Evolutionary conservation across 1,140 invertebrate species (phyloP).

Genomic region (Subanguina moxae): DNA sequence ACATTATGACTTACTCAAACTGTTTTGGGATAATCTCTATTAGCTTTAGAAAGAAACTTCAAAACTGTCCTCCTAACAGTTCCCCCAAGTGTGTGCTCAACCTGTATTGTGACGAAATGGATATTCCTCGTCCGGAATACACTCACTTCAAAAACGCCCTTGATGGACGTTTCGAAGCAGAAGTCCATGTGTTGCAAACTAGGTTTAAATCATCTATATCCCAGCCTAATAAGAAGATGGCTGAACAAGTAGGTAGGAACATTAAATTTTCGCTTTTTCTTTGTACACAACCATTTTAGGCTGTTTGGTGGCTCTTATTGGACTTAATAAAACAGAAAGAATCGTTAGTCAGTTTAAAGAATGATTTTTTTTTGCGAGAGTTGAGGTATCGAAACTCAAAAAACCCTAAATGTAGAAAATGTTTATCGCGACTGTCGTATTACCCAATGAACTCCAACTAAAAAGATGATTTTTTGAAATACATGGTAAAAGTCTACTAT

Average conservation of each 20-base stretch:
- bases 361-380: no score
- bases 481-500: no score
- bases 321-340: constrained; percentile 2
- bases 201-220: constrained; percentile 45
- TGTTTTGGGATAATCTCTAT: constrained; percentile 10
- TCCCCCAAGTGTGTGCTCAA: constrained; percentile 47
- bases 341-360: no score
- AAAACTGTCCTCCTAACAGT: not conserved
- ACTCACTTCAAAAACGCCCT: not conserved
- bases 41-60: constrained; percentile 27
- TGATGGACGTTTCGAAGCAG: constrained; percentile 35
- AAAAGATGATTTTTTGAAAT: no score
- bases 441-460: no score
- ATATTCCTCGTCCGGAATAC: constrained; percentile 28
- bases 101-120: constrained; percentile 33
- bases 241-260: constrained; percentile 52
- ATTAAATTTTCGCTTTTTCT: not conserved
- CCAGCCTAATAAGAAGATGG: constrained; percentile 56
- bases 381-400: no score
- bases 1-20: constrained; percentile 15
- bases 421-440: no score
- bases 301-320: constrained; percentile 2
- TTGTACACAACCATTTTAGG: no score
- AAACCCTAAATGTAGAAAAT: no score
- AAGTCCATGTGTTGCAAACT: constrained; percentile 17